Evolutionary conservation across 2,113 vertebrate species (phyloP), one percentile per base, ranked within the genome.

Genomic region (Vanacampus margaritifer): DNA sequence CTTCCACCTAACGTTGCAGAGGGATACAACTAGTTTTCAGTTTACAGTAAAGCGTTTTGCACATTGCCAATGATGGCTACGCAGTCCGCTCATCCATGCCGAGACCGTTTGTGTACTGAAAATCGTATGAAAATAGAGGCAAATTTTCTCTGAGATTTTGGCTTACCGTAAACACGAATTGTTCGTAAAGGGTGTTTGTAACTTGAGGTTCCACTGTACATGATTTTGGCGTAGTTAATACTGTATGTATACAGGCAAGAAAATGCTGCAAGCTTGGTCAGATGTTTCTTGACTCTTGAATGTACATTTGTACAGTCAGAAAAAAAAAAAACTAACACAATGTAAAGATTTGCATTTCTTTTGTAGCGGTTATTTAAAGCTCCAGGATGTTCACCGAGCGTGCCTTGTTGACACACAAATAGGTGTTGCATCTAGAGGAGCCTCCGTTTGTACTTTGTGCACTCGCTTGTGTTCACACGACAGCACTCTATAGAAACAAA

Each of bases 371-470:
- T 86, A 88, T 89, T 88, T 88, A 87, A 87, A 85, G 83, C 83
- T 89, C 87, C 85, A 86, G 79, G 73, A 86, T 88, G 79, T 64
- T 89, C 85, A 81, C 89, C 86, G 76, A 77, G 74, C 80, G 89
- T 92, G 91, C 89, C 89, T 92, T 91, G 83, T 82, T 84, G 86
- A 89, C 84, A 89, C 87, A 88, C 75, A 17, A 36, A 75, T 48
- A 79, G 76, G 84, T 87, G 88, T 81, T 83, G 75, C 79, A 87
- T 86, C 84, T 86, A 87, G 85, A 88, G 79, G 81, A 76, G 68
- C 71, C 79, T 76, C 74, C 80, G 59, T 77, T 80, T 80, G 57
- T 80, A 72, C 67, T 53, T 46, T 75, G 74, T 76, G 63, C 45
- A 21, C 74, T 64, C 77, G 76, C 64, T 73, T 64, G 79, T 67